These are phyloP conservation scores for Blomia tropicalis DNA, from an alignment of 2,888 invertebrate species.

Conservation along the genomic window DNA sequence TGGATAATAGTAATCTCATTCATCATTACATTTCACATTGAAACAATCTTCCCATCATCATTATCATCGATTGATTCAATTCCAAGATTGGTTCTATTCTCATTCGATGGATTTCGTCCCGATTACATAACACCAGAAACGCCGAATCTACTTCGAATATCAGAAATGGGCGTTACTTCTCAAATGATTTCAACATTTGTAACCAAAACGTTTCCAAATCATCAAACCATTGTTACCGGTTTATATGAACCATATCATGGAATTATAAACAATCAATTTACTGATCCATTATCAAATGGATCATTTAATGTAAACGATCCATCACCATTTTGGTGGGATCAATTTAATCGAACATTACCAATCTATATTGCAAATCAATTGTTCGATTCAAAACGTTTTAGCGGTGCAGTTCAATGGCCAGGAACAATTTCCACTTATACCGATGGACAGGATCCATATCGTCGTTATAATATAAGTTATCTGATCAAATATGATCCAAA, in stretches of 20 bases:
- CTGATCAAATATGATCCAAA: slow-evolving; percentile 35
- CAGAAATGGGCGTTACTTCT: slow-evolving; percentile 33
- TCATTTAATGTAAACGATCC: slow-evolving; percentile 34
- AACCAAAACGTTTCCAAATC: slow-evolving; percentile 59
- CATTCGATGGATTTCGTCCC: slow-evolving; percentile 38
- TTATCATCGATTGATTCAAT: neutral
- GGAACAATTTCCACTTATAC: slow-evolving; percentile 35
- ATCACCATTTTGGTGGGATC: slow-evolving; percentile 43
- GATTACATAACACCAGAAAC: slow-evolving; percentile 33
- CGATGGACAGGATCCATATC: neutral
- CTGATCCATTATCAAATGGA: slow-evolving; percentile 38
- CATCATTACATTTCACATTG: neutral
- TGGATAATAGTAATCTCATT: neutral
- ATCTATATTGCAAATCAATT: slow-evolving; percentile 45
- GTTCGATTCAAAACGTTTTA: slow-evolving; percentile 39
- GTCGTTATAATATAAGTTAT: slow-evolving; percentile 29
- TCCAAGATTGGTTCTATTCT: slow-evolving; percentile 33
- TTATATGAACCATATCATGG: slow-evolving; percentile 54
- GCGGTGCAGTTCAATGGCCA: slow-evolving; percentile 56
- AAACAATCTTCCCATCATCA: neutral
- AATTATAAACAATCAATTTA: slow-evolving; percentile 47
- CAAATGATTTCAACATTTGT: slow-evolving; percentile 34
- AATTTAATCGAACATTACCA: slow-evolving; percentile 29
- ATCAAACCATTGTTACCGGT: slow-evolving; percentile 54
- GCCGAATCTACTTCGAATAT: slow-evolving; percentile 34